These are phyloP conservation scores for Heptranchias perlo DNA, from an alignment of 2,113 vertebrate species.

Conservation along the genomic window DNA sequence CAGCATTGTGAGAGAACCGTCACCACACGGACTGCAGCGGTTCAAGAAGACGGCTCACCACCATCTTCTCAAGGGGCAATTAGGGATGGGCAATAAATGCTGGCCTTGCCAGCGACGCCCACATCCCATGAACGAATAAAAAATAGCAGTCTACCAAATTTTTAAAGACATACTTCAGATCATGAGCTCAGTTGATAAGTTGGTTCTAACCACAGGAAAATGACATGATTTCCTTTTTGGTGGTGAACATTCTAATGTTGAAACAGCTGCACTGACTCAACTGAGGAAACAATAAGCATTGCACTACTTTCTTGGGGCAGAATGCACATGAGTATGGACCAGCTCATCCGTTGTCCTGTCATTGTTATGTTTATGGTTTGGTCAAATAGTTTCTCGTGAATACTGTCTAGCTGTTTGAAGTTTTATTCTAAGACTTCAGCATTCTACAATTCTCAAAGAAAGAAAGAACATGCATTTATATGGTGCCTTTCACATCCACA, in stretches of 20 bases:
- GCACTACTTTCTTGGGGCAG: too few species aligned
- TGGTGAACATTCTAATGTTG: background rate
- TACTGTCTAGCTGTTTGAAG: background rate
- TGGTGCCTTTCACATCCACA: background rate
- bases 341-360: background rate
- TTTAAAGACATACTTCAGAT: background rate
- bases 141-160: background rate
- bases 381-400: background rate
- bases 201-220: conserved; percentile 2
- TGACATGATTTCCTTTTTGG: background rate
- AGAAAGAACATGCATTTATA: background rate
- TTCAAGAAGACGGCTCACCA: too few species aligned
- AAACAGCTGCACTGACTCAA: conserved; percentile 25
- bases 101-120: too few species aligned
- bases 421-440: background rate
- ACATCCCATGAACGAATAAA: too few species aligned
- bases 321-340: background rate
- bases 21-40: too few species aligned
- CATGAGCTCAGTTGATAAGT: background rate
- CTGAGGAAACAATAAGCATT: background rate
- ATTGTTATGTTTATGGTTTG: background rate
- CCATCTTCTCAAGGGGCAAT: too few species aligned
- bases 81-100: too few species aligned
- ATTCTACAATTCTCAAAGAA: background rate
- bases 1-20: too few species aligned